These are phyloP conservation scores for Nerophis ophidion DNA, from an alignment of 2,113 vertebrate species.

Conservation along the genomic window DNA sequence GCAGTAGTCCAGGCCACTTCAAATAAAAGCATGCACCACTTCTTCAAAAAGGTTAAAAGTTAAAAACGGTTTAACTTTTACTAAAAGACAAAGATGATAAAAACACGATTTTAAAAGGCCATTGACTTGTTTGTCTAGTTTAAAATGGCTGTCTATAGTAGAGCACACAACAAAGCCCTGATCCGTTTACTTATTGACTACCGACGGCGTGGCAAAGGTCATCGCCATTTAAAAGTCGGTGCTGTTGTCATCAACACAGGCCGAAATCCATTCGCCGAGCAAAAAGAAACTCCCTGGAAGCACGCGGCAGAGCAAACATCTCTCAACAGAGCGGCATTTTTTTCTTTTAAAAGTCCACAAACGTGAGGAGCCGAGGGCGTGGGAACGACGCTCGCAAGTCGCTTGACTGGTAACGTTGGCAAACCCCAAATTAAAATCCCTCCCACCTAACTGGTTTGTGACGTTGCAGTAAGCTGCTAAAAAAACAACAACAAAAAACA, in stretches of 20 bases:
- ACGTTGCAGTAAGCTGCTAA: conserved; percentile 29
- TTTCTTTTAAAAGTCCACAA: conserved; percentile 6
- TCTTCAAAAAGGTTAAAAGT: no score
- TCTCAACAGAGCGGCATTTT: conserved; percentile 18
- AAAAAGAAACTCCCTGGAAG: background rate
- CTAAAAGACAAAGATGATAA: no score
- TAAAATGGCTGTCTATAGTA: no score
- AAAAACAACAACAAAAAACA: background rate
- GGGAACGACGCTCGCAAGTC: conserved; percentile 6
- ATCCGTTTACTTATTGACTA: background rate
- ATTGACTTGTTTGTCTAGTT: no score
- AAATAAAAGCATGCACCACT: no score
- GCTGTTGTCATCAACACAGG: background rate
- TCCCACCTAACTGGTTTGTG: conserved; percentile 38
- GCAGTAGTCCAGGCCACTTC: no score
- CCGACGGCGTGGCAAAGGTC: background rate
- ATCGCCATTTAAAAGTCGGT: background rate
- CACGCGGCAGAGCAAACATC: conserved; percentile 30
- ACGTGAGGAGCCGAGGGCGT: conserved; percentile 11
- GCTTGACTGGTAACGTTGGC: conserved; percentile 24
- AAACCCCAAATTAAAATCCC: conserved; percentile 12
- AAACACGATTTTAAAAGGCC: no score
- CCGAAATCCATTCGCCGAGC: background rate
- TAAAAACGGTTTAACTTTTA: no score
- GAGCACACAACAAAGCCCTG: no score